Evolutionary conservation across 1,140 invertebrate species (phyloP).

Genomic region (Bradynema listronoti): DNA sequence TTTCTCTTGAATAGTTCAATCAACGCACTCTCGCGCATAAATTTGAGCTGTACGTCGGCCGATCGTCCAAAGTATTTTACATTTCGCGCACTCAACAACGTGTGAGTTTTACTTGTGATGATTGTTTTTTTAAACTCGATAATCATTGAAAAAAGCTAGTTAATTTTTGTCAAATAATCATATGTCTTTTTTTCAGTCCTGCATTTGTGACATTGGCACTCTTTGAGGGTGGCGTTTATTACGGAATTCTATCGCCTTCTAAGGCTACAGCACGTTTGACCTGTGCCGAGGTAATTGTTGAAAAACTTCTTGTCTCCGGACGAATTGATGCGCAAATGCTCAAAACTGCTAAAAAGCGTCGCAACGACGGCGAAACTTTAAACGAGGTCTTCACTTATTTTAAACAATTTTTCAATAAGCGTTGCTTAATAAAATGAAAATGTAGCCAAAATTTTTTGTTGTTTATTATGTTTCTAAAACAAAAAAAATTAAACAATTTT

Average conservation of each 20-base stretch:
- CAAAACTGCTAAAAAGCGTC: slow-evolving; percentile 3
- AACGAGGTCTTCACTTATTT: too few species aligned
- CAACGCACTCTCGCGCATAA: not conserved
- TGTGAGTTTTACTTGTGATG: not conserved
- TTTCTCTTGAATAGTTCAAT: not conserved
- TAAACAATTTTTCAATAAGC: too few species aligned
- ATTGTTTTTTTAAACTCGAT: not conserved
- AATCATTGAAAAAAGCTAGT: not conserved
- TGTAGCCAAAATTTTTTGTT: too few species aligned
- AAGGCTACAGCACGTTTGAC: not conserved
- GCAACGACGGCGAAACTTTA: too few species aligned
- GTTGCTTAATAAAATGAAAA: too few species aligned
- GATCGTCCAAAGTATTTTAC: not conserved
- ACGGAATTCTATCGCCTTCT: slow-evolving; percentile 1
- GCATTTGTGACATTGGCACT: not conserved
- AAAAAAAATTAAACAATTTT: slow-evolving; percentile 2
- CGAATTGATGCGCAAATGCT: not conserved
- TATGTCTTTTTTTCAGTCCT: not conserved
- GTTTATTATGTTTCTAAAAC: too few species aligned
- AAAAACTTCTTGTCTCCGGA: not conserved
- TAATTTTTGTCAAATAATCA: not conserved
- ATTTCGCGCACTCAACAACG: not conserved
- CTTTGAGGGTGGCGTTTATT: slow-evolving; percentile 2
- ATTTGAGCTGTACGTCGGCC: not conserved
- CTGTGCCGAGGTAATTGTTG: slow-evolving; percentile 3